These are phyloP conservation scores for Sarcophaga variegata DNA, from an alignment of 2,888 invertebrate species.

Conservation along the genomic window DNA sequence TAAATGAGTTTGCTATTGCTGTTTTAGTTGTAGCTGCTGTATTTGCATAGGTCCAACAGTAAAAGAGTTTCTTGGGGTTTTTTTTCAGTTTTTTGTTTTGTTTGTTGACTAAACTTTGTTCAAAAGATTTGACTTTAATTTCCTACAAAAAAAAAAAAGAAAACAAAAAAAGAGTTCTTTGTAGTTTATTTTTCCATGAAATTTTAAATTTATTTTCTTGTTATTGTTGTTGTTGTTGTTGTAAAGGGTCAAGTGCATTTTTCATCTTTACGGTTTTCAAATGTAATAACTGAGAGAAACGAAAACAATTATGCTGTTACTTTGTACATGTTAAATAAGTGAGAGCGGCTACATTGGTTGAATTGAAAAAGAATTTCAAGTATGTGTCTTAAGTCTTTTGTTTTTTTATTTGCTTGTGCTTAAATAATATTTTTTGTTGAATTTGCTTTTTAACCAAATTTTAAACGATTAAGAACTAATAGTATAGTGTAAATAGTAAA, in stretches of 20 bases:
- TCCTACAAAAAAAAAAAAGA: neutral
- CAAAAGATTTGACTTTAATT: conserved; percentile 10
- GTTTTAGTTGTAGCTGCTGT: neutral
- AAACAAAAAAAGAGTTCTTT: neutral
- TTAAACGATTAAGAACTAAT: too few species aligned
- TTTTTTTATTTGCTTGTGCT: too few species aligned
- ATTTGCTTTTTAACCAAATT: too few species aligned
- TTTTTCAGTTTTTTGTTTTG: too few species aligned
- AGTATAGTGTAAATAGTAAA: too few species aligned
- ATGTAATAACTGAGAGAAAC: conserved; percentile 17
- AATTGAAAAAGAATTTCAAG: too few species aligned
- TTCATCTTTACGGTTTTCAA: conserved; percentile 31
- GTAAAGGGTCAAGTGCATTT: conserved; percentile 58
- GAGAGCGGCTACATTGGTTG: too few species aligned
- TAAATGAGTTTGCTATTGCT: conserved; percentile 17
- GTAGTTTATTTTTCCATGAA: conserved; percentile 38
- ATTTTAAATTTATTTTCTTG: conserved; percentile 22
- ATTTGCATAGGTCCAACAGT: conserved; percentile 15
- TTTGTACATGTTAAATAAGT: neutral
- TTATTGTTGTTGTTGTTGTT: neutral
- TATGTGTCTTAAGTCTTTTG: too few species aligned
- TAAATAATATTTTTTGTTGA: too few species aligned
- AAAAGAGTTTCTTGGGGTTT: neutral
- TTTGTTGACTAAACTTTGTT: too few species aligned
- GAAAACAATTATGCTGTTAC: neutral